Evolutionary conservation across 2,888 invertebrate species (phyloP), one percentile per base, ranked within the genome.

Genomic region (Hoplodrina ambigua): DNA sequence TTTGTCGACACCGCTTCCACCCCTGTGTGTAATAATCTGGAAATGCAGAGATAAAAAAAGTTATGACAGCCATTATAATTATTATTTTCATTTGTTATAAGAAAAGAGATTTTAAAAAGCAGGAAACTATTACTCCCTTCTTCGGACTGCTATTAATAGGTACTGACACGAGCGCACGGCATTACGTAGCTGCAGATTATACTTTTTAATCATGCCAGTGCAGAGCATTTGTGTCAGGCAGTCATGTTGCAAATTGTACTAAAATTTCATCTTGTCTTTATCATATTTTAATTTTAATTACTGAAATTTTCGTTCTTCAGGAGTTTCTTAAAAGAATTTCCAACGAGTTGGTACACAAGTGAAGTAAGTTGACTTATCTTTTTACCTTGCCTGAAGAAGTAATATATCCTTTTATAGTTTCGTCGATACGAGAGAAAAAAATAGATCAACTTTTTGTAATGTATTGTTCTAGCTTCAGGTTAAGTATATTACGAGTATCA

Each of bases 1-100:
- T 58, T 59, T 68, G 50, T 15, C 3, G n/a, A 25, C 13, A 6
- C 41, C 2, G 10, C 17, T 68, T 44, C 13, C n/a, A 67, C 33
- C 49, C 13, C 25, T 41, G 44, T 33, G 75, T 44, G 20, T 72
- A 75, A 72, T 66, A 58, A 33, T 33, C 15, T 58, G 54, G 41
- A 59, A 75, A 75, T 67, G 17, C 6, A 11, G 19, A 59, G 50
- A 69, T 60, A 52, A 59, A 59, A 41, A 56, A 55, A 50, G 68
- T 68, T 55, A 25, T 17, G 50, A 44, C 44, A 41, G 13, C 4
- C 57, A 20, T 41, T 7, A 25, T 74, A 33, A 25, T 58, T 8
- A 33, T 46, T 46, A 46, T 75, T 67, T 52, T 41, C 52, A 67
- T 33, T 11, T 25, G n/a, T 15, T 41, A 30, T 17, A 17, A 41